These are phyloP conservation scores for Sebastolobus altivelis DNA, from an alignment of 2,797 vertebrate species.

Conservation along the genomic window DNA sequence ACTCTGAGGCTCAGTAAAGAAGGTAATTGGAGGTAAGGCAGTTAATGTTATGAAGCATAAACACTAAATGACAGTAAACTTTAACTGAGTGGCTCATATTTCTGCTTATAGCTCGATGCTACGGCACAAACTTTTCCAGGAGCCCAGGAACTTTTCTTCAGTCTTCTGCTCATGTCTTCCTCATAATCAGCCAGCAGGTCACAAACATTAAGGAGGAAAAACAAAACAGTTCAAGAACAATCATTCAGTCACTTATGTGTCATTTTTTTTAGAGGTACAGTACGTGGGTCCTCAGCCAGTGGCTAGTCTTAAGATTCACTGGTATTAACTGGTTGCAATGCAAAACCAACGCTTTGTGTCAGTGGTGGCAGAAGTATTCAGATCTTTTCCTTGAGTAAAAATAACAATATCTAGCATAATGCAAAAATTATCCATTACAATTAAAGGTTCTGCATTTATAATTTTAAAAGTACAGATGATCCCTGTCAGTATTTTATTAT, in stretches of 20 bases:
- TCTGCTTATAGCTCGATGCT: not conserved
- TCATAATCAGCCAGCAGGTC: not conserved
- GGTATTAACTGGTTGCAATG: not conserved
- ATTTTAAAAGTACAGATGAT: not conserved
- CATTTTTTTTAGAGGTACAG: too few relatives aligned
- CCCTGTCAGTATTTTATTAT: not conserved
- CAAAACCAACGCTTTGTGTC: not conserved
- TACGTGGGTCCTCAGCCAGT: not conserved
- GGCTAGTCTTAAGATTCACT: too few relatives aligned
- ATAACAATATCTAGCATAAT: not conserved
- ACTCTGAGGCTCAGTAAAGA: constrained; percentile 5
- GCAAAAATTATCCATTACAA: not conserved
- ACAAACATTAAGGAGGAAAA: not conserved
- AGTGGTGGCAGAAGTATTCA: not conserved
- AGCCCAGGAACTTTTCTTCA: not conserved
- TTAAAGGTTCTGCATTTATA: not conserved
- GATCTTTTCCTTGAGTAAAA: too few relatives aligned
- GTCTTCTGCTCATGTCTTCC: not conserved
- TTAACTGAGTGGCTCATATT: not conserved
- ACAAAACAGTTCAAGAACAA: not conserved
- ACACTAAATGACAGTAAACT: not conserved
- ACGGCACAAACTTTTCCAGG: not conserved
- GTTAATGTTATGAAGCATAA: constrained; percentile 17
- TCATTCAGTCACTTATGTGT: not conserved
- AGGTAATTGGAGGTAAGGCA: constrained; percentile 3